Percentiles rank a stretch among this genome's conserved stretches.
Evolutionary conservation across 2,888 invertebrate species (phyloP).

Genomic region (Drosophila multiciliata): DNA sequence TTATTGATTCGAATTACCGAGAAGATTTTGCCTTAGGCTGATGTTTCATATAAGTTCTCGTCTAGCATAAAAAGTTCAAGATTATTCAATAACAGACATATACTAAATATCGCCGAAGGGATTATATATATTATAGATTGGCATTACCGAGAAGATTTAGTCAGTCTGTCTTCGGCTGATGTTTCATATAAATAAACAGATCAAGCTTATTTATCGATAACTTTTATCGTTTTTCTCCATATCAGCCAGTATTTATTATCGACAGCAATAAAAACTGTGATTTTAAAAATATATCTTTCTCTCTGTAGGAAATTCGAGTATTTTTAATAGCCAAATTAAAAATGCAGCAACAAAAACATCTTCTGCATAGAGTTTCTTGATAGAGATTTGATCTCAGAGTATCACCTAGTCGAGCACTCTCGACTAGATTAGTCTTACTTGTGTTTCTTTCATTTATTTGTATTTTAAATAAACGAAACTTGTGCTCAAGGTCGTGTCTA

Average conservation of each 20-base stretch:
- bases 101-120: neutral
- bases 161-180: too few species aligned
- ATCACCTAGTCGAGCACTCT: neutral
- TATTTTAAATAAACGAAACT: slow-evolving; percentile 39
- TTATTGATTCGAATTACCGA: neutral
- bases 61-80: neutral
- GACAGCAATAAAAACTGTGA: neutral
- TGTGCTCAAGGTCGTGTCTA: slow-evolving; percentile 72
- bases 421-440: slow-evolving; percentile 10
- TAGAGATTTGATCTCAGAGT: neutral
- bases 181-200: neutral
- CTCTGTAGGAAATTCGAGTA: neutral
- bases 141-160: neutral
- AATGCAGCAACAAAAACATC: neutral
- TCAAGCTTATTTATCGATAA: neutral
- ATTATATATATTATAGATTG: neutral
- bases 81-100: neutral
- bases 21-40: neutral
- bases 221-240: neutral
- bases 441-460: slow-evolving; percentile 11
- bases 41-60: neutral
- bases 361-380: neutral
- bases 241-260: neutral
- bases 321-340: neutral
- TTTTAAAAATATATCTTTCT: neutral